A percentile compares a stretch with the other conserved stretches of the same genome.
Conservation (phyloP, 2,888 invertebrate species). For the Desoria tigrina region DNA sequence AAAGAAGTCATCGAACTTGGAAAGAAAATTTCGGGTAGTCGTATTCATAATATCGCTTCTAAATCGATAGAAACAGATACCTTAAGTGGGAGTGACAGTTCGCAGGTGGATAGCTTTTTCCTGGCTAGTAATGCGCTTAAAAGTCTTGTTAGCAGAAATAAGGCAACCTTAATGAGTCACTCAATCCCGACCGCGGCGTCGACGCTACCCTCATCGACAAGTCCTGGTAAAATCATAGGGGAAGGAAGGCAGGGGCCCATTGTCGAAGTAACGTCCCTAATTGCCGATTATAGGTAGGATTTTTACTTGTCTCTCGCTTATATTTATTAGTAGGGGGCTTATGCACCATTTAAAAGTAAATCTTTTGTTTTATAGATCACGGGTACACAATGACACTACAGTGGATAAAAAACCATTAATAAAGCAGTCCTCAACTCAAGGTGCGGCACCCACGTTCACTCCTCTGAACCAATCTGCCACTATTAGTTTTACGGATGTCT, state of each 20-base stretch:
- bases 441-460: background rate
- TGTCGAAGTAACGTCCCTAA: conserved; percentile 66
- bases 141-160: conserved; percentile 11
- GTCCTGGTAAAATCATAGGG: conserved; percentile 63
- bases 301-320: no score
- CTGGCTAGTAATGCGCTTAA: conserved; percentile 17
- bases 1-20: conserved; percentile 34
- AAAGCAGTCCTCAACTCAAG: no score
- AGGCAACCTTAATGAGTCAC: no score
- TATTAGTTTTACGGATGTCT: conserved; percentile 71
- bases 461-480: conserved; percentile 13
- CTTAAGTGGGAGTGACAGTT: background rate
- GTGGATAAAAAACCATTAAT: no score
- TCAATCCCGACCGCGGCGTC: background rate
- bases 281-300: conserved; percentile 44
- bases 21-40: background rate
- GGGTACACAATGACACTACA: no score
- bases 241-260: conserved; percentile 74
- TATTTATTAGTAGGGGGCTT: no score
- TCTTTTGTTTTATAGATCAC: no score
- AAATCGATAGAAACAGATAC: background rate
- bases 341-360: no score
- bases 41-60: background rate
- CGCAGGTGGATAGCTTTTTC: background rate
- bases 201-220: conserved; percentile 10